These are phyloP conservation scores for Thaleichthys pacificus DNA, from an alignment of 2,797 vertebrate genomes.

Conservation along the genomic window DNA sequence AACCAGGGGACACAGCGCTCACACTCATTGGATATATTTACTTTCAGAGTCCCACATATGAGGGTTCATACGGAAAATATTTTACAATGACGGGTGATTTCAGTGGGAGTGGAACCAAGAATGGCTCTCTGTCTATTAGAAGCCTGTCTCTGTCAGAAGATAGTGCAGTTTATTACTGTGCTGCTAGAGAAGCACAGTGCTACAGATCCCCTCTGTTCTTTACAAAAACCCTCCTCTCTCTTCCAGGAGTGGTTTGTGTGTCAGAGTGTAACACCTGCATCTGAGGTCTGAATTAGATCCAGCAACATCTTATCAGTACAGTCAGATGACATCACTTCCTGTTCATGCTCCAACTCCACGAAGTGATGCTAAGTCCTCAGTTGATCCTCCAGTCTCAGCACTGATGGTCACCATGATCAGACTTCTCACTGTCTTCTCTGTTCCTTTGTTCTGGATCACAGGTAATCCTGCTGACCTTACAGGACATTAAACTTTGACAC, in stretches of 20 bases:
- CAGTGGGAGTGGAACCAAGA: too few species aligned
- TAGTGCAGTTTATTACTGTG: constrained; percentile 60
- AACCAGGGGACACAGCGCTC: too few species aligned
- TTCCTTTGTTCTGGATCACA: constrained; percentile 28
- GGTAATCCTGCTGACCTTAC: constrained; percentile 21
- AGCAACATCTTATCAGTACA: neutral
- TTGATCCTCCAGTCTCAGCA: neutral
- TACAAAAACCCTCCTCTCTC: constrained; percentile 36
- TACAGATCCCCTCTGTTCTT: neutral
- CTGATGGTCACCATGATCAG: constrained; percentile 1
- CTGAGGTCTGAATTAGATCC: neutral
- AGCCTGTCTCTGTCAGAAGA: too few species aligned
- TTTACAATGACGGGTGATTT: too few species aligned
- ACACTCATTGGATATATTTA: too few species aligned
- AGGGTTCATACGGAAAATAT: too few species aligned
- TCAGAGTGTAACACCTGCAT: neutral
- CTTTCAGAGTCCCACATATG: too few species aligned
- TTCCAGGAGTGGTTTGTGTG: too few species aligned
- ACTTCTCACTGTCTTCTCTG: constrained; percentile 22
- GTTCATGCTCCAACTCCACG: neutral
- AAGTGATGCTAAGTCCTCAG: neutral
- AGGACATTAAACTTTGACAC: neutral
- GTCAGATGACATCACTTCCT: neutral
- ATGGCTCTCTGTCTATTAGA: too few species aligned
- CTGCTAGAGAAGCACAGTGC: constrained; percentile 47